A percentile compares a stretch with the other conserved stretches of the same genome.
phyloP scores from a whole-genome alignment of 1,140 invertebrate species.

The Drosophila micromelanica region DNA sequence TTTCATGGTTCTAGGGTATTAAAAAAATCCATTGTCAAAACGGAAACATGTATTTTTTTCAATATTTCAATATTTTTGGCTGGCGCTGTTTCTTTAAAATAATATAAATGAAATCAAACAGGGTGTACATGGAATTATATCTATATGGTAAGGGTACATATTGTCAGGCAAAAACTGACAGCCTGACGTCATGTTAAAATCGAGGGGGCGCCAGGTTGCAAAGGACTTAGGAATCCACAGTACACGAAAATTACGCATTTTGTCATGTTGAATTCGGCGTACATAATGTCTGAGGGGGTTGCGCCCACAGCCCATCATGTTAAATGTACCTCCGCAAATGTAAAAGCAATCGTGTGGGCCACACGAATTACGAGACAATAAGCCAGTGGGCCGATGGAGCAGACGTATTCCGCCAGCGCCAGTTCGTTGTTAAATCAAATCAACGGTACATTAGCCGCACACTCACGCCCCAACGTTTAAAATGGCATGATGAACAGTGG shows the following conservation, averaged over 20 bases:
- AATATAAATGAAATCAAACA: conserved; percentile 52
- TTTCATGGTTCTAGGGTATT: too few relatives aligned
- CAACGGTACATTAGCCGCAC: conserved; percentile 62
- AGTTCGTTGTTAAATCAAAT: conserved; percentile 70
- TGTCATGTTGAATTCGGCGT: conserved; percentile 35
- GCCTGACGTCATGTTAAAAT: conserved; percentile 20
- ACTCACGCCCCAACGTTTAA: conserved; percentile 7
- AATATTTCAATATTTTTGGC: conserved; percentile 51
- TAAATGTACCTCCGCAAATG: conserved; percentile 38
- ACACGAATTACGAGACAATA: conserved; percentile 36
- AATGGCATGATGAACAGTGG: conserved; percentile 5
- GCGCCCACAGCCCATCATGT: not conserved
- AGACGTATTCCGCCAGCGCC: conserved; percentile 8
- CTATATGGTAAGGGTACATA: not conserved
- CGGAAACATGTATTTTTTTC: conserved; percentile 73
- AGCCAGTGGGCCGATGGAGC: conserved; percentile 4
- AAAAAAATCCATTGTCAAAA: conserved; percentile 32
- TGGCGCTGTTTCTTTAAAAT: conserved; percentile 15
- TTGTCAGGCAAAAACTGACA: conserved; percentile 3
- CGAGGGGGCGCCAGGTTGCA: not conserved
- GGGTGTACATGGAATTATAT: not conserved
- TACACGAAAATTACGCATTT: conserved; percentile 48
- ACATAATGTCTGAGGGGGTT: conserved; percentile 2
- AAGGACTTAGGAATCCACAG: not conserved
- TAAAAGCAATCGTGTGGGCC: conserved; percentile 45